phyloP scores from a whole-genome alignment of 2,797 vertebrate species.

The Toxotes lorentzi region DNA sequence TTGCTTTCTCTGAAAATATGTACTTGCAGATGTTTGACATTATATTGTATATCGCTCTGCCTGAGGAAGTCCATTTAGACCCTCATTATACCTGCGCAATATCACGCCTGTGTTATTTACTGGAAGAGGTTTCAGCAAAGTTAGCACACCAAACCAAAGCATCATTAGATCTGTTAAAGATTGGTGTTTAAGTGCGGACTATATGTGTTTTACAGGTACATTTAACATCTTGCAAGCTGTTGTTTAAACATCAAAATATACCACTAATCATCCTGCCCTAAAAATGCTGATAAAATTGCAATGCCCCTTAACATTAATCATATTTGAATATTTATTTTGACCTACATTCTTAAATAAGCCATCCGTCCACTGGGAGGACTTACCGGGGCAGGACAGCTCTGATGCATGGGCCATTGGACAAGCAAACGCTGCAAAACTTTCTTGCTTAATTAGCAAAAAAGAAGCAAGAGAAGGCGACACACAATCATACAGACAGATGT shows the following conservation, averaged over 20 bases:
- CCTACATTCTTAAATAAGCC: slow-evolving; percentile 67
- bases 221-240: neutral
- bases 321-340: slow-evolving; percentile 65
- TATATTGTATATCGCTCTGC: neutral
- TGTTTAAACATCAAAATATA: neutral
- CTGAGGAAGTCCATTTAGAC: slow-evolving; percentile 15
- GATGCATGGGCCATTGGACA: slow-evolving; percentile 58
- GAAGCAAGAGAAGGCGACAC: slow-evolving; percentile 13
- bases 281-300: slow-evolving; percentile 19
- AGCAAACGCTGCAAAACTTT: slow-evolving; percentile 67
- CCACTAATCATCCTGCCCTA: neutral
- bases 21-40: slow-evolving; percentile 10
- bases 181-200: neutral
- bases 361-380: slow-evolving; percentile 42
- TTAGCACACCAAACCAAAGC: neutral
- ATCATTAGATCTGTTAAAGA: neutral
- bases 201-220: neutral
- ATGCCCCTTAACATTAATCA: slow-evolving; percentile 35
- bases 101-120: neutral
- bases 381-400: slow-evolving; percentile 54
- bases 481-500: neutral
- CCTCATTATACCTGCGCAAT: neutral
- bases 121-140: neutral
- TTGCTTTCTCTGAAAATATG: slow-evolving; percentile 6
- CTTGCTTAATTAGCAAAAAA: slow-evolving; percentile 64